Conservation (phyloP, 2,888 invertebrate species). For the Tupiocoris notatus region DNA sequence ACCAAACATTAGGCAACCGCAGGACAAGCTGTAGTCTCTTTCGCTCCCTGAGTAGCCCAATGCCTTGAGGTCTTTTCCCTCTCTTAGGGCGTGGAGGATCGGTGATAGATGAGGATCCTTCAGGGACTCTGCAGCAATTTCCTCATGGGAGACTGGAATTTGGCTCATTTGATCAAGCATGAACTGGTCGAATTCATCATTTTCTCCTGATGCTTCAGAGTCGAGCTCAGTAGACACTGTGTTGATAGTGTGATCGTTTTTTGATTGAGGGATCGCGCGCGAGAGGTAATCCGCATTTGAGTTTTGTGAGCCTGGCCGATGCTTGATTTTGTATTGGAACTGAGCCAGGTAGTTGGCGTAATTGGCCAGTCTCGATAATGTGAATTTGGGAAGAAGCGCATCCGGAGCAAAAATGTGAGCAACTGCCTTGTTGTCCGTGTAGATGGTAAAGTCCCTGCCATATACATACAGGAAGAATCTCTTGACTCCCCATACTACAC, state of each 20-base stretch:
- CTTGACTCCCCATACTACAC: constrained; percentile 38
- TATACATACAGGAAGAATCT: constrained; percentile 54
- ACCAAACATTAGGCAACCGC: constrained; percentile 21
- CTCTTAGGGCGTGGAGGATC: constrained; percentile 10
- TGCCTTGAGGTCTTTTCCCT: constrained; percentile 3
- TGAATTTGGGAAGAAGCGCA: constrained; percentile 36
- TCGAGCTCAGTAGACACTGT: not conserved
- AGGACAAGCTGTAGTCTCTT: not conserved
- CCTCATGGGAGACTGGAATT: constrained; percentile 12
- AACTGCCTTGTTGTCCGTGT: not conserved
- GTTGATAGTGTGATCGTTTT: not conserved
- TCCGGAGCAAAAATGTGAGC: not conserved
- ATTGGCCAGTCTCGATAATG: constrained; percentile 53
- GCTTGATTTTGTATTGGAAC: constrained; percentile 3
- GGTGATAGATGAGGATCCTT: constrained; percentile 16
- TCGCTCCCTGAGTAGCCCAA: constrained; percentile 12
- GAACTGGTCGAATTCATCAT: constrained; percentile 15
- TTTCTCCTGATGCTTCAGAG: not conserved
- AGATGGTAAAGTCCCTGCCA: constrained; percentile 52
- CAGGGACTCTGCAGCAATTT: constrained; percentile 24
- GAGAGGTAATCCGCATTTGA: constrained; percentile 17
- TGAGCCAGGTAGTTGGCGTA: constrained; percentile 22
- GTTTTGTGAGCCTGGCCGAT: not conserved
- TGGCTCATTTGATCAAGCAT: constrained; percentile 1
- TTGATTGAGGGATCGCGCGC: not conserved